A percentile compares a stretch with the other conserved stretches of the same genome.
phyloP scores from a whole-genome alignment of 2,113 vertebrate genomes.

The Ellobius talpinus region DNA sequence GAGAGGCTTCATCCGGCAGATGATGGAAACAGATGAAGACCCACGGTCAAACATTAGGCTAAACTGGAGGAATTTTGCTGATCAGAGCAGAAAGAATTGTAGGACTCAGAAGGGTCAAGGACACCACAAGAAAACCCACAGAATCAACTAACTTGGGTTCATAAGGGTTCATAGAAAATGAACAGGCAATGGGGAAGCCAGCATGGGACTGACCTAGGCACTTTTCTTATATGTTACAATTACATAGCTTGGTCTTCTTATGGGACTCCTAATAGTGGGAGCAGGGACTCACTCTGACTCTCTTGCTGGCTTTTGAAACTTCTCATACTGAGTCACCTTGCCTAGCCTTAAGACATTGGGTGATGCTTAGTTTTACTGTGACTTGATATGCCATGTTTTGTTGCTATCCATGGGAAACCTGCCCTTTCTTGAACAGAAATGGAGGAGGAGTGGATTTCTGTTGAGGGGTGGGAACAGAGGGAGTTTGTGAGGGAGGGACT shows the following conservation, averaged over 20 bases:
- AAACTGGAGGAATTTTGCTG: not conserved
- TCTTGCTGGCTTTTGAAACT: not conserved
- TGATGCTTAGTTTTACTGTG: not conserved
- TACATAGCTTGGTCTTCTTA: not conserved
- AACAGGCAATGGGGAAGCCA: not conserved
- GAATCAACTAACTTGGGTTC: not conserved
- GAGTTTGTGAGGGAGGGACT: rapidly evolving
- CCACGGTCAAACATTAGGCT: not conserved
- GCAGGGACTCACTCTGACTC: not conserved
- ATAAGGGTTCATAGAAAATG: too few relatives aligned
- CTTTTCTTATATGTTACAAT: not conserved
- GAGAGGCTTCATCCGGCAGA: not conserved
- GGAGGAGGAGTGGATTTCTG: not conserved
- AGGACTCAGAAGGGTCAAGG: not conserved
- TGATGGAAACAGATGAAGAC: not conserved
- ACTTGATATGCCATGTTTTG: too few relatives aligned
- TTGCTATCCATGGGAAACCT: too few relatives aligned
- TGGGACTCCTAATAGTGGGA: not conserved
- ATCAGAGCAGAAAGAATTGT: not conserved
- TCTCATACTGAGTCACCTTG: not conserved
- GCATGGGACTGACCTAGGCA: not conserved
- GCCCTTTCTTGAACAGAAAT: not conserved
- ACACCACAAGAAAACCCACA: not conserved
- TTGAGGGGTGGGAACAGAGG: not conserved
- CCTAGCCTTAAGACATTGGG: not conserved